Conservation (phyloP, 2,888 invertebrate species). For the Leptarthrus brevirostris region DNA sequence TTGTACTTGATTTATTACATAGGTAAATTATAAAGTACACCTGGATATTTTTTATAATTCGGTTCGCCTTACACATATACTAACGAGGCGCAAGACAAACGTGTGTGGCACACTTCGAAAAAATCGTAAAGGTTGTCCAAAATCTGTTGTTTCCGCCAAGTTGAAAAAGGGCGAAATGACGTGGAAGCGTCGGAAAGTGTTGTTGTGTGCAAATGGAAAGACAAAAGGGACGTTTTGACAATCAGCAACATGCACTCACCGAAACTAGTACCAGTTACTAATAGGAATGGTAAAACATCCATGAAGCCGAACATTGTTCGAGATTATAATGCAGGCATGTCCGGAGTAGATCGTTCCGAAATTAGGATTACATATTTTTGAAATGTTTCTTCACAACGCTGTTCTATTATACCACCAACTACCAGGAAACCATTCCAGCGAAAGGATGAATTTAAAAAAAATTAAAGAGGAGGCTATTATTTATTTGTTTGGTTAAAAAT, state of each 20-base stretch:
- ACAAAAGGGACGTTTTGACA: constrained; percentile 39
- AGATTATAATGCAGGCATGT: constrained; percentile 18
- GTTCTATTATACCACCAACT: neutral
- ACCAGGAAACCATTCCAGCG: no score
- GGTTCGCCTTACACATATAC: constrained; percentile 50
- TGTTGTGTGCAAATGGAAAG: neutral
- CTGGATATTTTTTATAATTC: constrained; percentile 52
- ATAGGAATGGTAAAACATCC: constrained; percentile 48
- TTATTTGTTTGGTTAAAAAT: constrained; percentile 52
- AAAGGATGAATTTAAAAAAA: constrained; percentile 51
- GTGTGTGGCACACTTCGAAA: constrained; percentile 24
- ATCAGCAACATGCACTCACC: constrained; percentile 48
- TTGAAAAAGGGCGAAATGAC: neutral
- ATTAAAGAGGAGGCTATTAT: constrained; percentile 51
- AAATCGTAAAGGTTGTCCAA: no score
- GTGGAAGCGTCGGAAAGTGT: constrained; percentile 38
- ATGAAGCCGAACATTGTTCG: constrained; percentile 8
- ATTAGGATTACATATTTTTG: no score
- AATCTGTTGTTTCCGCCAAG: neutral
- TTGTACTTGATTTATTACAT: constrained; percentile 53
- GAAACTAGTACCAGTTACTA: constrained; percentile 47
- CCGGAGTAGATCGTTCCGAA: neutral
- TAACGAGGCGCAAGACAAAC: constrained; percentile 50
- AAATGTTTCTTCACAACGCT: neutral
- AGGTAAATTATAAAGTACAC: constrained; percentile 50